Evolutionary conservation across 2,888 invertebrate species (phyloP).

Genomic region (Lycia hirtaria): DNA sequence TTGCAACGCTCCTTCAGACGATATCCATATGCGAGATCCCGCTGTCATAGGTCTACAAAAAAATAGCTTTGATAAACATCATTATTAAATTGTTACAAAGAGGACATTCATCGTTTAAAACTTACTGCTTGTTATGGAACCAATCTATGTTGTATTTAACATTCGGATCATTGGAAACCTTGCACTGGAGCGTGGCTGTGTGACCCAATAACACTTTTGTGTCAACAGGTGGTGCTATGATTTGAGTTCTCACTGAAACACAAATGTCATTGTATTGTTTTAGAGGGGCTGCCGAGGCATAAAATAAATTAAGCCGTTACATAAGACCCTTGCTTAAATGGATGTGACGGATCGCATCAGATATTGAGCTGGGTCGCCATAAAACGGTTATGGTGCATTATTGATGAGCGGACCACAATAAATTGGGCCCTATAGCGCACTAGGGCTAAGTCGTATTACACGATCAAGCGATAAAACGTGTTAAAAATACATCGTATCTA

Average conservation of each 20-base stretch:
- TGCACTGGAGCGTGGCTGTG: constrained; percentile 96
- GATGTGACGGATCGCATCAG: constrained; percentile 30
- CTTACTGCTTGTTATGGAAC: constrained; percentile 94
- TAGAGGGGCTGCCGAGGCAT: constrained; percentile 19
- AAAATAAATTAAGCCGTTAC: constrained; percentile 33
- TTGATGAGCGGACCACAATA: constrained; percentile 32
- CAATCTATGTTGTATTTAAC: constrained; percentile 95
- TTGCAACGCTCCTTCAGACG: constrained; percentile 93
- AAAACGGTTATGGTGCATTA: constrained; percentile 33
- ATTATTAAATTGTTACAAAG: too few species aligned
- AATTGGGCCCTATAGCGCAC: constrained; percentile 30
- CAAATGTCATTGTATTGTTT: constrained; percentile 32
- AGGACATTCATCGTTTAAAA: constrained; percentile 43
- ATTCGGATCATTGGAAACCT: constrained; percentile 95
- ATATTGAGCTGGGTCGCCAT: constrained; percentile 27
- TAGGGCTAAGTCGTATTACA: constrained; percentile 26
- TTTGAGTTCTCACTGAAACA: constrained; percentile 94
- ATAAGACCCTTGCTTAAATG: constrained; percentile 31
- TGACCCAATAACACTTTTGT: constrained; percentile 96
- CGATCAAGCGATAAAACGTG: constrained; percentile 22
- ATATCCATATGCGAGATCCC: constrained; percentile 90
- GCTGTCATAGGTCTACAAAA: constrained; percentile 75
- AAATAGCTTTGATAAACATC: too few species aligned
- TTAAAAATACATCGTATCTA: constrained; percentile 17
- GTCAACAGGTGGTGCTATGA: constrained; percentile 96